These are phyloP conservation scores for Augiades crinisus DNA, from an alignment of 2,888 invertebrate species.

Conservation along the genomic window DNA sequence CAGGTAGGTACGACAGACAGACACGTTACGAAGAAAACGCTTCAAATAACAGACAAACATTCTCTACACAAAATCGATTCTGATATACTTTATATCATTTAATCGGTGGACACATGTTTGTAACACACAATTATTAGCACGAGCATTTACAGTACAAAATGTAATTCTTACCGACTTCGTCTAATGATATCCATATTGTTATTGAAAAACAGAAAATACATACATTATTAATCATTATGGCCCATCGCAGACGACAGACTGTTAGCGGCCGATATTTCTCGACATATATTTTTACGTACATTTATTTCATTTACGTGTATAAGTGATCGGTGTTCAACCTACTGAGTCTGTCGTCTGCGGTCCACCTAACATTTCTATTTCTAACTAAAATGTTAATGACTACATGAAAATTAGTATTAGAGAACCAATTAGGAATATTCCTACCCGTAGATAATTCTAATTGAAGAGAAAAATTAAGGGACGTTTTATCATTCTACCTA, in stretches of 20 bases:
- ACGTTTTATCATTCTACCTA: no score
- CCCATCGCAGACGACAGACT: conserved; percentile 13
- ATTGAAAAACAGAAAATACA: conserved; percentile 74
- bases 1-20: conserved; percentile 27
- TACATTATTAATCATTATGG: conserved; percentile 49
- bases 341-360: conserved; percentile 13
- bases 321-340: not conserved
- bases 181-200: conserved; percentile 71
- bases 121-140: conserved; percentile 30
- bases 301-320: no score
- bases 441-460: no score
- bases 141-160: conserved; percentile 32
- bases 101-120: conserved; percentile 4
- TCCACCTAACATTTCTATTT: conserved; percentile 6
- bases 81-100: conserved; percentile 20
- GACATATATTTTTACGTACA: no score
- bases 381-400: not conserved
- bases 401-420: no score
- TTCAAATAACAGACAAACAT: conserved; percentile 15
- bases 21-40: conserved; percentile 24
- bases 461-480: no score
- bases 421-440: no score
- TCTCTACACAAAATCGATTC: conserved; percentile 20
- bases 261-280: not conserved
- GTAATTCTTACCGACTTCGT: conserved; percentile 73